phyloP scores from a whole-genome alignment of 2,888 invertebrate genomes.

The Tridacna gigas region DNA sequence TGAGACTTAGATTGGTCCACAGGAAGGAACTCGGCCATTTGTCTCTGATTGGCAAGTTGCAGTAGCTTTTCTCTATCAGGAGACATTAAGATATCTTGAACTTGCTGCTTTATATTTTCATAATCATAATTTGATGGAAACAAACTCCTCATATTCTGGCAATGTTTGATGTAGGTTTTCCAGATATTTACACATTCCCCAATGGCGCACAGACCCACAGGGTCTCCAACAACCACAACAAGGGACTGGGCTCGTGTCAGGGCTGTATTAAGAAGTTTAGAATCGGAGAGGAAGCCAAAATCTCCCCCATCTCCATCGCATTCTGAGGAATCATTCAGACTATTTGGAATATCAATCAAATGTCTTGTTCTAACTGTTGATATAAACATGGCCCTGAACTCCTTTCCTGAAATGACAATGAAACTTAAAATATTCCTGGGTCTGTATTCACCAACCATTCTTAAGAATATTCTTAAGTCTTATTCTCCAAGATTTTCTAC shows the following conservation, averaged over 20 bases:
- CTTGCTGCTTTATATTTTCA: conserved; percentile 75
- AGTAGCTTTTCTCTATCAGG: conserved; percentile 63
- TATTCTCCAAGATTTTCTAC: too few species aligned
- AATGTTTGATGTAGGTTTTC: conserved; percentile 79
- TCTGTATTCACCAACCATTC: too few species aligned
- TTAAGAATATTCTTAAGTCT: too few species aligned
- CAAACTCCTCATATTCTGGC: conserved; percentile 80
- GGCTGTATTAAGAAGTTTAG: conserved; percentile 83
- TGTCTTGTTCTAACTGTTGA: conserved; percentile 80
- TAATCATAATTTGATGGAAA: conserved; percentile 73
- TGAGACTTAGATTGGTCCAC: neutral
- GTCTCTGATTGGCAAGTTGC: conserved; percentile 58
- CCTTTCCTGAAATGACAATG: conserved; percentile 74
- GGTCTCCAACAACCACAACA: conserved; percentile 81
- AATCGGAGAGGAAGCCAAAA: conserved; percentile 81
- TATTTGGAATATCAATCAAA: conserved; percentile 65
- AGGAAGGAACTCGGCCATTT: conserved; percentile 36
- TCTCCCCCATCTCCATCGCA: conserved; percentile 77
- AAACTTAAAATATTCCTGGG: too few species aligned
- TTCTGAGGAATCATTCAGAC: conserved; percentile 53
- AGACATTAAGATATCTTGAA: conserved; percentile 70
- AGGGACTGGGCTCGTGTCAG: conserved; percentile 82
- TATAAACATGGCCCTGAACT: conserved; percentile 82
- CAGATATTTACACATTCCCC: conserved; percentile 81
- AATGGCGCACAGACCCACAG: conserved; percentile 80